Evolutionary conservation across 2,888 invertebrate species (phyloP).

Genomic region (Hypsopygia costalis): DNA sequence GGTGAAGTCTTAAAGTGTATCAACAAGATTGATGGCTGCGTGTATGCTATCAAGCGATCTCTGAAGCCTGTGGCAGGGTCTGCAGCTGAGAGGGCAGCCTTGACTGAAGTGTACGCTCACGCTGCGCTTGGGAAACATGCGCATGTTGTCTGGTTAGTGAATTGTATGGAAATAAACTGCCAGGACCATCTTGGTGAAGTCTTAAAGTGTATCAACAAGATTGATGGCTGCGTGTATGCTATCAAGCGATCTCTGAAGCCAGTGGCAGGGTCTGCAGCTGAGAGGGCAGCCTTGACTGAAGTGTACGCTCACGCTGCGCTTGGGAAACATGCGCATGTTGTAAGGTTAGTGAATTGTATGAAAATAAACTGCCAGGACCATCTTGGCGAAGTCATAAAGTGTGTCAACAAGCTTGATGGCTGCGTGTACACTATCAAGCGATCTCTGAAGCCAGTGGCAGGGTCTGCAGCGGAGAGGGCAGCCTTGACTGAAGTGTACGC

Average conservation of each 20-base stretch:
- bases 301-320: constrained; percentile 97
- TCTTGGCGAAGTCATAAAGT: constrained; percentile 94
- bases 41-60: constrained; percentile 94
- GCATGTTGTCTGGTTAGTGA: constrained; percentile 86
- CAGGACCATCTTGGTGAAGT: constrained; percentile 94
- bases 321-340: constrained; percentile 94
- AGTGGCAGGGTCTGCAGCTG: constrained; percentile 91
- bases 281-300: constrained; percentile 92
- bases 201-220: constrained; percentile 91
- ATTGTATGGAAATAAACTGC: no score
- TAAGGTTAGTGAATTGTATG: constrained; percentile 77
- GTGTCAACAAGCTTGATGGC: constrained; percentile 94
- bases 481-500: constrained; percentile 97
- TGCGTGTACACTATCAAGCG: constrained; percentile 95
- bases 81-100: constrained; percentile 88
- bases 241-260: constrained; percentile 93
- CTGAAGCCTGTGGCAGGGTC: constrained; percentile 93
- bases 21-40: constrained; percentile 94
- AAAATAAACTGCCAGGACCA: constrained; percentile 92
- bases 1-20: constrained; percentile 94
- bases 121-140: constrained; percentile 95
- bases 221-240: constrained; percentile 96
- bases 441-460: constrained; percentile 92
- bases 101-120: constrained; percentile 97
- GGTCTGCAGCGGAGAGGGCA: constrained; percentile 89